phyloP scores from a whole-genome alignment of 2,797 vertebrate genomes.

The Sitta carolinensis region DNA sequence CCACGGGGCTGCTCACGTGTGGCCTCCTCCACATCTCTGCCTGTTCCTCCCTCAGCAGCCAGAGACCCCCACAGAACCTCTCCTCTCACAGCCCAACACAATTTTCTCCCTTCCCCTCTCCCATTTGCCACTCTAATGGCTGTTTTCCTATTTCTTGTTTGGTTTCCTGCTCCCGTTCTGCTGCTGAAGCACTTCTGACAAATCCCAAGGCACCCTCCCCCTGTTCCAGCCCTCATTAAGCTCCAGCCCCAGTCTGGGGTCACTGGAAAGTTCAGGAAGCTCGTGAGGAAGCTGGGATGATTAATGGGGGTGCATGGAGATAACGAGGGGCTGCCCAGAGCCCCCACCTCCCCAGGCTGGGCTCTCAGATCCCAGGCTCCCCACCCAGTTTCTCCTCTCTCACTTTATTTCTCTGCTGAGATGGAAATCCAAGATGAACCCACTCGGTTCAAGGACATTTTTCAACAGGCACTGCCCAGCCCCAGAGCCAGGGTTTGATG shows the following conservation, averaged over 20 bases:
- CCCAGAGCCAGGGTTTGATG: no score
- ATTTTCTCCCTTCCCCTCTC: background rate
- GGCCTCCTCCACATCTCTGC: background rate
- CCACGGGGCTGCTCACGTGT: background rate
- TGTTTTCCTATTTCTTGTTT: background rate
- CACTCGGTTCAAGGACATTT: rapidly evolving
- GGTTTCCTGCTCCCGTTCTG: background rate
- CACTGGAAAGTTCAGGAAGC: constrained; percentile 12
- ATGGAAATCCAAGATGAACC: background rate
- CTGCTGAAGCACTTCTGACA: background rate
- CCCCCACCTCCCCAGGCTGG: background rate
- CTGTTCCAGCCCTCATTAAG: constrained; percentile 1
- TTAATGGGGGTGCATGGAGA: background rate
- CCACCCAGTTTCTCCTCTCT: background rate
- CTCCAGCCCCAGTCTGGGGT: background rate
- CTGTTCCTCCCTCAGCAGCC: background rate
- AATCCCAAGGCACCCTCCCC: background rate
- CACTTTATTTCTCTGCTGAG: background rate
- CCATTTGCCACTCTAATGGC: background rate
- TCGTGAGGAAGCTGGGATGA: background rate
- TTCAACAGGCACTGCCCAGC: background rate
- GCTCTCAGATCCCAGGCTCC: background rate
- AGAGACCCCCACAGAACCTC: background rate
- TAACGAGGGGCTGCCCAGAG: background rate
- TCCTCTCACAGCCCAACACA: background rate